Percentiles rank a stretch among this genome's conserved stretches.
Evolutionary conservation across 2,113 vertebrate genomes (phyloP).

Genomic region (Trachemys scripta): DNA sequence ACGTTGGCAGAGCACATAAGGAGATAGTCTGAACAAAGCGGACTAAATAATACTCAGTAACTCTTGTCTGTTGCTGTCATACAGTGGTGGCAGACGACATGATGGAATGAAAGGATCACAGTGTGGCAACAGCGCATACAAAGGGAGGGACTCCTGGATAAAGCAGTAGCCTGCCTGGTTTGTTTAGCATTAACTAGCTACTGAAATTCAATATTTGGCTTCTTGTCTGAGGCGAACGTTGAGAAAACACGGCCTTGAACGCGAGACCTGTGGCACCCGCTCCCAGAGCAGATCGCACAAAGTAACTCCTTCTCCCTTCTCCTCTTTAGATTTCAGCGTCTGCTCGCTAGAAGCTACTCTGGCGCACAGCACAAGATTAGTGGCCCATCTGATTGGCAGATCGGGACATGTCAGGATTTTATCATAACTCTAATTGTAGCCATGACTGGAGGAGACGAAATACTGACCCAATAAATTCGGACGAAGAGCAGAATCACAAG

Average conservation of each 20-base stretch:
- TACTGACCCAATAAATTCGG: constrained; percentile 11
- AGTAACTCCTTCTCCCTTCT: background rate
- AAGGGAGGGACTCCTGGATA: rapidly evolving
- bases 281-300: no score
- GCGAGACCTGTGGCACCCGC: background rate
- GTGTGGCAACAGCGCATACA: rapidly evolving
- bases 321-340: background rate
- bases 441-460: background rate
- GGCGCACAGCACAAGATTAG: background rate
- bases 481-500: background rate
- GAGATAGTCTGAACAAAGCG: background rate
- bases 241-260: background rate
- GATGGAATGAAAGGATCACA: background rate
- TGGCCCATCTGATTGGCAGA: background rate
- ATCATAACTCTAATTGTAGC: background rate
- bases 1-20: background rate
- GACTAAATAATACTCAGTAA: background rate
- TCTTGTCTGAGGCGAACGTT: background rate
- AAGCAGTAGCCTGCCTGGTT: background rate
- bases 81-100: rapidly evolving
- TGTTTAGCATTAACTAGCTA: background rate
- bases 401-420: background rate
- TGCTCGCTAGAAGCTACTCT: background rate
- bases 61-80: background rate
- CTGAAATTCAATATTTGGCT: background rate